Base-by-base conservation (phyloP, 2,113 vertebrate genomes). In the Trochalopteron elliotii region DNA sequence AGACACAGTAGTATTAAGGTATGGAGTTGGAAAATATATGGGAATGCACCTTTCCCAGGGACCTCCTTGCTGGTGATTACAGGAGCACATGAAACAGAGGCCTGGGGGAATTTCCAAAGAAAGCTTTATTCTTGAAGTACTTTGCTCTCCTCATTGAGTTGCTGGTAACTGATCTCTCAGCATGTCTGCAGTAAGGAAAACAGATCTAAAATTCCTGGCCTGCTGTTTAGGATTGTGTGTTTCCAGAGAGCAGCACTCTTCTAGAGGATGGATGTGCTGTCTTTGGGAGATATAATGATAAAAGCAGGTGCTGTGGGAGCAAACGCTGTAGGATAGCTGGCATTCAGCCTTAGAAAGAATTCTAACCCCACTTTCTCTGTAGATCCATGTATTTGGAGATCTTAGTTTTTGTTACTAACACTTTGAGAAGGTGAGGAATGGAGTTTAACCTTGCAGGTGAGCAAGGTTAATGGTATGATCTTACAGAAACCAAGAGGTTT, bases 261-360 rank as follows among this genome's bases (percentile, higher is more conserved):
- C 4, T 27, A 6, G 49, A 50, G 65, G 35, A 59, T 22, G 37
- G 14, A 10, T 45, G 30, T 18, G 16, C 50, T 40, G 8, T 15
- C 60, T 55, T 57, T 49, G 19, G 9, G 8, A 7, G 25, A 7
- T 60, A 6, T 0, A 2, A 13, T 28, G 33, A 24, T 50, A 18
- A 1, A 65, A 84, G 35, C 47, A 81, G 49, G 15, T 30, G 70
- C 37, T 61, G 25, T 39, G n/a, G n/a, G 81, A 89, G 47, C 37
- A 91, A 27, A 72, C 1, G 3, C 50, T 60, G 35, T 61, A 45
- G 47, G 35, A 30, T 49, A 56, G 31, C 50, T 94, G 74, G 11
- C 21, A 47, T 69, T 16, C 59, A 56, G 30, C 40, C 44, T 68
- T 52, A 13, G 27, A 27, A 57, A 21, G 39, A 75, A 14, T 21